Percentiles rank a stretch among this genome's conserved stretches.
These are phyloP conservation scores for Entomobrya multifasciata DNA, from an alignment of 2,888 invertebrate species.

Conservation along the genomic window DNA sequence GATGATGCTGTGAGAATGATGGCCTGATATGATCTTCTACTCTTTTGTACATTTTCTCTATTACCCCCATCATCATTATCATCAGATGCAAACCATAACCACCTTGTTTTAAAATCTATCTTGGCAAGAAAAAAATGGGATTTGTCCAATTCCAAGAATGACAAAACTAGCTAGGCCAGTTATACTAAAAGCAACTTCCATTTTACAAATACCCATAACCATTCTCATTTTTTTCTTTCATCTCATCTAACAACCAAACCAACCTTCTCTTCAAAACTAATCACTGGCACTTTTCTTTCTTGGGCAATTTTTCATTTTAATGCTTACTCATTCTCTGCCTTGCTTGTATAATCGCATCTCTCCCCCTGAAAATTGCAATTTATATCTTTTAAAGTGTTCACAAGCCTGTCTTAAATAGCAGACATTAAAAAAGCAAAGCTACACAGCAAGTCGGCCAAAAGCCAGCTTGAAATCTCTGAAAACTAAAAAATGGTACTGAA, in stretches of 20 bases:
- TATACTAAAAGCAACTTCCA: not conserved
- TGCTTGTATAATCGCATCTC: no score
- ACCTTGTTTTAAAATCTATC: slow-evolving; percentile 1
- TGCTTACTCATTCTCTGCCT: not conserved
- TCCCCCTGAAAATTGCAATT: slow-evolving; percentile 22
- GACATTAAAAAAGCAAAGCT: no score
- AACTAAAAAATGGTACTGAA: not conserved
- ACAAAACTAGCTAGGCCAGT: slow-evolving; percentile 9
- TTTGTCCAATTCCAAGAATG: slow-evolving; percentile 63
- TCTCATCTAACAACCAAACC: not conserved
- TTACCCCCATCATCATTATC: not conserved
- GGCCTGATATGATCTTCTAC: not conserved
- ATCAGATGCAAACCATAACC: not conserved
- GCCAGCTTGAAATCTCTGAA: slow-evolving; percentile 16
- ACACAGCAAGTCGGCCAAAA: slow-evolving; percentile 20
- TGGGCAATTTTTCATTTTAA: not conserved
- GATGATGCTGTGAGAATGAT: no score
- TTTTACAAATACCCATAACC: not conserved
- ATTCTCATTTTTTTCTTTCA: not conserved
- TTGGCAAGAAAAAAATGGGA: slow-evolving; percentile 1
- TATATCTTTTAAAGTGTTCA: not conserved
- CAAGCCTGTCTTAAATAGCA: not conserved
- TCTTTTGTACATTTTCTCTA: not conserved
- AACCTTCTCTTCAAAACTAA: not conserved
- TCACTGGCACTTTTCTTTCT: slow-evolving; percentile 17